Percentiles rank a stretch among this genome's conserved stretches.
Conservation (phyloP, 2,113 vertebrate genomes). For the Sinocyclocheilus anophthalmus region DNA sequence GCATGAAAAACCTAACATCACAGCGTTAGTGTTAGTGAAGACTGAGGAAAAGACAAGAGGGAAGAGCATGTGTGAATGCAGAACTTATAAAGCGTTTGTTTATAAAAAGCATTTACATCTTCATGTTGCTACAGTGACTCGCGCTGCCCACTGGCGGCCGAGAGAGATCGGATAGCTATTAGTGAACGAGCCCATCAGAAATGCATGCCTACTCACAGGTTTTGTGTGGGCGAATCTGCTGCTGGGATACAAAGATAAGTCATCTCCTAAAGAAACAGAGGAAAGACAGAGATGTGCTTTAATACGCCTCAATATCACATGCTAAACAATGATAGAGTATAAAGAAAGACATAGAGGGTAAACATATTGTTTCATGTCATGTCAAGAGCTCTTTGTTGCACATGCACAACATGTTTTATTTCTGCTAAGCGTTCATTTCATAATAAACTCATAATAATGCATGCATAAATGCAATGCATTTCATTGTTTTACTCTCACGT, state of each 20-base stretch:
- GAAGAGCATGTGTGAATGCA: neutral
- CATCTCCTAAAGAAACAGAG: conserved; percentile 82
- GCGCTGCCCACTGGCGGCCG: conserved; percentile 32
- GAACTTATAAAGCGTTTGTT: neutral
- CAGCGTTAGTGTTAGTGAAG: neutral
- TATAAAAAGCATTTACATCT: neutral
- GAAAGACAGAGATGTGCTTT: neutral
- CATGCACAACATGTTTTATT: too few relatives aligned
- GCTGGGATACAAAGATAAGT: conserved; percentile 95
- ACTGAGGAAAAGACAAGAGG: neutral
- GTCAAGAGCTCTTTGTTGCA: neutral
- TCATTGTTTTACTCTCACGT: neutral
- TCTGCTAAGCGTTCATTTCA: neutral
- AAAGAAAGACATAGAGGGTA: neutral
- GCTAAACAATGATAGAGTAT: neutral
- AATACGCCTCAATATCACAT: neutral
- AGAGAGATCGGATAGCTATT: too few relatives aligned
- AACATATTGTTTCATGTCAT: neutral
- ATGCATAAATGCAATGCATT: neutral
- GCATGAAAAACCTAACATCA: neutral
- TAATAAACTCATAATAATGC: neutral
- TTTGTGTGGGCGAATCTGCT: conserved; percentile 90
- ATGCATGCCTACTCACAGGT: conserved; percentile 84
- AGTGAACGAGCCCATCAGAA: neutral
- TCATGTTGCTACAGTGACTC: neutral